These are phyloP conservation scores for Trichonephila clavipes DNA, from an alignment of 1,140 invertebrate genomes.

Conservation along the genomic window DNA sequence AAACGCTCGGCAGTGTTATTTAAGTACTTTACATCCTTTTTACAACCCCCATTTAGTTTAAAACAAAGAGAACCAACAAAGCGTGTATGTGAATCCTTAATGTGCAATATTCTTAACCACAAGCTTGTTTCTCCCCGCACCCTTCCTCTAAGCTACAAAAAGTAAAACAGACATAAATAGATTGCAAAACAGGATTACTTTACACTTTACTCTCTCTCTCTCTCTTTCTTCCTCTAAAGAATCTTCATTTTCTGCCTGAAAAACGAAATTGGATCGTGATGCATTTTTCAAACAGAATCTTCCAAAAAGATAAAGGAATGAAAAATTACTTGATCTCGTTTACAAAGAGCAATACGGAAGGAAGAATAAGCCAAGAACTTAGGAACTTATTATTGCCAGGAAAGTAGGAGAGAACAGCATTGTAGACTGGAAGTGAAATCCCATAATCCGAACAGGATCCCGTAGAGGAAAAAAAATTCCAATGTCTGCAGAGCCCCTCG, in stretches of 20 bases:
- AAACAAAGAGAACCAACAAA: not conserved
- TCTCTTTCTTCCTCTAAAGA: not conserved
- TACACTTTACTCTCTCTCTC: not conserved
- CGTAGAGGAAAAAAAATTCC: not conserved
- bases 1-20: too few species aligned
- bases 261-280: conserved; percentile 61
- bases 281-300: conserved; percentile 52
- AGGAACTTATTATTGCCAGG: conserved; percentile 46
- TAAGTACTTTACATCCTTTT: too few species aligned
- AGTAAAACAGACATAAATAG: conserved; percentile 39
- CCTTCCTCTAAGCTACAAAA: not conserved
- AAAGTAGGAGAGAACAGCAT: not conserved
- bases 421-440: conserved; percentile 20
- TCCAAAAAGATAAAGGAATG: not conserved
- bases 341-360: conserved; percentile 14
- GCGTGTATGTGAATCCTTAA: not conserved
- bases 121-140: not conserved
- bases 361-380: conserved; percentile 33
- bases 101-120: not conserved
- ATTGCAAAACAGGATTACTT: conserved; percentile 55
- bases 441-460: conserved; percentile 26
- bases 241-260: conserved; percentile 11
- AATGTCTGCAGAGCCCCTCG: not conserved
- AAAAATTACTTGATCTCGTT: conserved; percentile 69
- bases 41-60: not conserved